Evolutionary conservation across 1,140 invertebrate genomes (phyloP), one percentile per base, ranked within the genome.

Genomic region (Marisa cornuarietis): DNA sequence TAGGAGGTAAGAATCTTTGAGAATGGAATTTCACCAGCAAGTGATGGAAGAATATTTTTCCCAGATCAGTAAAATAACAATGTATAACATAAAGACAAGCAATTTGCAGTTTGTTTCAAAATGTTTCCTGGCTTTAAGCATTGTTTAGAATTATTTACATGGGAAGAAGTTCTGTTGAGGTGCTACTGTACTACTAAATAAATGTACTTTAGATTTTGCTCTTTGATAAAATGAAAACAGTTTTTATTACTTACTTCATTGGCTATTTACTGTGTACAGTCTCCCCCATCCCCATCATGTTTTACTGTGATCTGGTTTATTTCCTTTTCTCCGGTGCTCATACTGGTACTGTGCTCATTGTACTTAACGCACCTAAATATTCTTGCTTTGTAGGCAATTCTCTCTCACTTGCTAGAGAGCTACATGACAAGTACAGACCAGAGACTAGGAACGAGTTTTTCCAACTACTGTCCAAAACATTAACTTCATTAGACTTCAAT

Each of bases 381-480:
- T 49, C 18, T 54, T 58, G n/a, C 76, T 63, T 72, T 76, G 31
- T 79, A 85, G 84, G 84, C 71, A 80, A 83, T 77, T 78, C 82
- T 18, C 69, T 82, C 16, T 71, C 65, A 14, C 74, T 85, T 61
- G 83, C 71, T 4, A 72, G 71, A 63, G 52, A 77, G 20, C 61
- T 83, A 10, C 82, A 82, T 72, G 49, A 74, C 73, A 85, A 83
- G 63, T 85, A 85, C 72, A 71, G 82, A 49, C 75, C 80, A 20
- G 66, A 71, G 10, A 61, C 65, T 51, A 66, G 52, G 22, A 24
- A 42, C 4, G 68, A 78, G 54, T 76, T 80, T 61, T 81, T 82
- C 20, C 68, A 79, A 31, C 42, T 58, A 26, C 63, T 81, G 22
- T 49, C 71, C 54, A 69, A 52, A 49, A 42, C 31, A 42, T 58